Percentiles rank a stretch among this genome's conserved stretches.
phyloP scores from a whole-genome alignment of 92 coral and sea anemone species.

The Blastomussa wellsi region DNA sequence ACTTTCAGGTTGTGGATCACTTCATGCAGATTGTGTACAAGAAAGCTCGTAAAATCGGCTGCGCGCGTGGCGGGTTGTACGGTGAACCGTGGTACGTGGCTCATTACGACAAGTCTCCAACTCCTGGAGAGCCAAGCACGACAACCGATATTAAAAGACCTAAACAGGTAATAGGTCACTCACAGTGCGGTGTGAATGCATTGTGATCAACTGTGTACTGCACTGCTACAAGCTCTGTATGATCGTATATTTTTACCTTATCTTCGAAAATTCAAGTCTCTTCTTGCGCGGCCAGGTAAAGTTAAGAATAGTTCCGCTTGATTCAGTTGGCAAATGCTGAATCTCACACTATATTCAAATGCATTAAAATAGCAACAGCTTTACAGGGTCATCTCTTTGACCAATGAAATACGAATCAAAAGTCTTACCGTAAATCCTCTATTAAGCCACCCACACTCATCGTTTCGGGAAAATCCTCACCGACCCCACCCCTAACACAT shows the following conservation, averaged over 20 bases:
- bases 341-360: not conserved
- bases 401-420: not conserved
- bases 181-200: not conserved
- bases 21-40: constrained; percentile 63
- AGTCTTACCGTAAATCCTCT: not conserved
- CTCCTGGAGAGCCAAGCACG: constrained; percentile 12
- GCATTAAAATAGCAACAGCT: not conserved
- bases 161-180: constrained; percentile 44
- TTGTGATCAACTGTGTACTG: not conserved
- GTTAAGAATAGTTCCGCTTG: too few species aligned
- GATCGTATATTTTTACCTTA: not conserved
- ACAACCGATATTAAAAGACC: constrained; percentile 44
- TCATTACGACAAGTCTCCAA: constrained; percentile 62
- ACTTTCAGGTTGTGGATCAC: constrained; percentile 46
- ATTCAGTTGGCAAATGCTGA: too few species aligned
- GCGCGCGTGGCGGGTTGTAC: constrained; percentile 65
- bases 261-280: too few species aligned
- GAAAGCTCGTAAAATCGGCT: constrained; percentile 61
- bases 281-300: too few species aligned
- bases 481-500: too few species aligned
- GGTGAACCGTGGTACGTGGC: constrained; percentile 76
- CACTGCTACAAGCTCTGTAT: not conserved
- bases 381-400: not conserved
- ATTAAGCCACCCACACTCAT: too few species aligned
- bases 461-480: too few species aligned